Base-by-base conservation (phyloP, 2,113 vertebrate species). In the Ellobius talpinus region DNA sequence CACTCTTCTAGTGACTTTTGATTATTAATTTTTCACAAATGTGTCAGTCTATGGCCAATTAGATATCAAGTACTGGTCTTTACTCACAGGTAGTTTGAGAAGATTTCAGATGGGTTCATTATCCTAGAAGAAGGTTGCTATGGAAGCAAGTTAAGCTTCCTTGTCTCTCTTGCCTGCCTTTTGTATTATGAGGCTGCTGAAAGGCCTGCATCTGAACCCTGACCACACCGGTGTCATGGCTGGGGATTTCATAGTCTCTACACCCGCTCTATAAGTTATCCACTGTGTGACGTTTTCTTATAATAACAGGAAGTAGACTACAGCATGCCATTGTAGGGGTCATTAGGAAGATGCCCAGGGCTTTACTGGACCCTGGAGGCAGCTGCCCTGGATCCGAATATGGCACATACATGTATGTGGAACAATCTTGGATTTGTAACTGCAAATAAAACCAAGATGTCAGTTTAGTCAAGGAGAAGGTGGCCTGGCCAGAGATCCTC, bases 271-370 rank as follows among this genome's bases (percentile, higher is more conserved):
- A 16, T 24, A 45, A 70, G 9, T 42, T 39, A 52, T 45, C 63
- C 16, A 24, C 74, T 1, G 1, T 42, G 68, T 42, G 84, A 17
- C 4, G 1, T 52, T 66, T 45, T 78, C 24, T 45, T 58, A 68
- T 24, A 52, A 29, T 23, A 23, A 11, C 11, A 66, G 47, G 84
- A 77, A 42, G 24, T 4, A 14, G 31, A 78, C 31, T 36, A 29
- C 31, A 31, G 42, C 12, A 26, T 11, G 33, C 7, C 0, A 2
- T 39, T 39, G 7, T 11, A 9, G n/a, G 33, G 31, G 36, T 74
- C 2, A 0, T 39, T 3, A 31, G 81, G 61, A 31, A 29, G 68
- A 4, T 19, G n/a, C 14, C 26, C 0, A 0, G 14, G 47, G 19
- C 16, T 5, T 3, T 6, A 2, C 12, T 74, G 58, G 61, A 33